Evolutionary conservation across 2,888 invertebrate species (phyloP).

Genomic region (Tenodera sinensis): DNA sequence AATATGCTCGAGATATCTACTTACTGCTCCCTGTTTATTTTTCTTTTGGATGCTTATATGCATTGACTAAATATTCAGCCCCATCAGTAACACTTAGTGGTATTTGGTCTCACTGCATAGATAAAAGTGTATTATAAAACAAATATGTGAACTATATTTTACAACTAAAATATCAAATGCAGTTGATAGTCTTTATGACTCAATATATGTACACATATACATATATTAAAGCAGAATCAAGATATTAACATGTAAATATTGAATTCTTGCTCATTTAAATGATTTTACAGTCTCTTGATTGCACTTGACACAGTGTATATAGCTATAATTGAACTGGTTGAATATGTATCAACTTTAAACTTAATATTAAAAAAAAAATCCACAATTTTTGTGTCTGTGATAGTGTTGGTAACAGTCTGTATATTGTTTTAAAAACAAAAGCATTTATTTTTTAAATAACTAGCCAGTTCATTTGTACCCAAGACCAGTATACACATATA

Average conservation of each 20-base stretch:
- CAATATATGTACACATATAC: background rate
- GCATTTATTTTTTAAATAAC: background rate
- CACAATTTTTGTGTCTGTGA: constrained; percentile 7
- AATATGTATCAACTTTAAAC: background rate
- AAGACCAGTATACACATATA: background rate
- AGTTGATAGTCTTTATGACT: background rate
- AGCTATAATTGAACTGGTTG: background rate
- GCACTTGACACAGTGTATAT: too few species aligned
- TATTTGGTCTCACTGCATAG: too few species aligned
- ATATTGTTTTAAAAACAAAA: background rate
- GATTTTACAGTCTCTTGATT: background rate
- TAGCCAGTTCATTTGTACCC: background rate
- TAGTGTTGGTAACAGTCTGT: background rate
- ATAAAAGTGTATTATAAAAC: background rate
- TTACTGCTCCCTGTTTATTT: background rate
- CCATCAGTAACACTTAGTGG: too few species aligned
- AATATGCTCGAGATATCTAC: background rate
- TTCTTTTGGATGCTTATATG: background rate
- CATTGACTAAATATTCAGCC: background rate
- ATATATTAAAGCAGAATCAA: background rate
- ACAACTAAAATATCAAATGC: background rate
- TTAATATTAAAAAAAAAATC: background rate
- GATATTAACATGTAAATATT: background rate
- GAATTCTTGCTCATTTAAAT: background rate
- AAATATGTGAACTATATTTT: background rate